These are phyloP conservation scores for Danionella cerebrum DNA, from an alignment of 2,113 vertebrate species.

Conservation along the genomic window DNA sequence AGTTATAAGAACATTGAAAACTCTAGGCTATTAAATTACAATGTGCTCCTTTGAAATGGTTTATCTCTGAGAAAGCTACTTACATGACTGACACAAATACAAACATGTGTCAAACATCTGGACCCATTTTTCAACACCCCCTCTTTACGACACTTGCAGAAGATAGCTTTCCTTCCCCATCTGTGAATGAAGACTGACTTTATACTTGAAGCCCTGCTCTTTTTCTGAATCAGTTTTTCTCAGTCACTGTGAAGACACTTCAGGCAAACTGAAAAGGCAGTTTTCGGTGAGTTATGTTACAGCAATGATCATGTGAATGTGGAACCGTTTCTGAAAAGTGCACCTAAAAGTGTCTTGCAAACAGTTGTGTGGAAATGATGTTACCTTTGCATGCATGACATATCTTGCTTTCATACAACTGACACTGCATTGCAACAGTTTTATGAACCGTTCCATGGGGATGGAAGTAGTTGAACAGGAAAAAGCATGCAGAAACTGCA, in stretches of 20 bases:
- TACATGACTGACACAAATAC: too few species aligned
- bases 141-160: too few species aligned
- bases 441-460: conserved; percentile 29
- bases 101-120: too few species aligned
- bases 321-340: conserved; percentile 53
- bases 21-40: too few species aligned
- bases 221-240: background rate
- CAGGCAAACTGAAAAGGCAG: background rate
- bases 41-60: too few species aligned
- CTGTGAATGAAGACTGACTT: too few species aligned
- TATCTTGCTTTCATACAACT: conserved; percentile 41
- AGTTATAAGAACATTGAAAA: too few species aligned
- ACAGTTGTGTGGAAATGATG: conserved; percentile 35
- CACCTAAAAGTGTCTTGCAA: conserved; percentile 38
- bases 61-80: too few species aligned
- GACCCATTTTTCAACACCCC: too few species aligned
- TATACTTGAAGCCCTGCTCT: background rate
- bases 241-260: conserved; percentile 28
- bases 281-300: background rate
- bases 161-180: too few species aligned
- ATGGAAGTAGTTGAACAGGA: conserved; percentile 31
- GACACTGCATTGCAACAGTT: conserved; percentile 18
- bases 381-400: conserved; percentile 37
- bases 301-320: conserved; percentile 62
- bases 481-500: conserved; percentile 53